phyloP scores from a whole-genome alignment of 2,797 vertebrate genomes.

The Sphenopsis melanotis region DNA sequence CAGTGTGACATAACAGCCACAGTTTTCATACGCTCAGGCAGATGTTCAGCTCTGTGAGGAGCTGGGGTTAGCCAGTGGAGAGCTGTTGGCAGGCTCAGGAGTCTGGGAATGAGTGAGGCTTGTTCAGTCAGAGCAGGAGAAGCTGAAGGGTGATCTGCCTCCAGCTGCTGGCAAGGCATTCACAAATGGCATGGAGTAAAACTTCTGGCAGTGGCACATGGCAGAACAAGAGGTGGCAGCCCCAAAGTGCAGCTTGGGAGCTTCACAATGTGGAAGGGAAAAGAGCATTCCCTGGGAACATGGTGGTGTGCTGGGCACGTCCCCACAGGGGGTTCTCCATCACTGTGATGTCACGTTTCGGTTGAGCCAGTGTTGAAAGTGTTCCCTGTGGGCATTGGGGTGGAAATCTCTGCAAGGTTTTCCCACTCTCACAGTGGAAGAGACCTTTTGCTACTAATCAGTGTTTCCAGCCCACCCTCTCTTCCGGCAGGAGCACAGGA shows the following conservation, averaged over 20 bases:
- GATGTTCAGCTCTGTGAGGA: not conserved
- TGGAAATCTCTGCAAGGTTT: not conserved
- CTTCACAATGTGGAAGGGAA: not conserved
- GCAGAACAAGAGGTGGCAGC: not conserved
- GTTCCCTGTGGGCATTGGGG: not conserved
- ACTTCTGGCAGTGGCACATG: not conserved
- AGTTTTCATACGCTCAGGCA: not conserved
- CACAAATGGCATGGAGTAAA: not conserved
- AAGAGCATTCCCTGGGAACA: not conserved
- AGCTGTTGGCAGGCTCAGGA: not conserved
- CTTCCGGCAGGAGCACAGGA: not conserved
- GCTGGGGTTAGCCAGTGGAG: not conserved
- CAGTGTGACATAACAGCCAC: not conserved
- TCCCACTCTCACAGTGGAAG: not conserved
- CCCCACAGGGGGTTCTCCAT: not conserved
- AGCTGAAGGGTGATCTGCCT: not conserved
- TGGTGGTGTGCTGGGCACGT: not conserved
- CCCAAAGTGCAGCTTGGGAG: not conserved
- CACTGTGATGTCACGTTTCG: not conserved
- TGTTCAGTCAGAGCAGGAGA: not conserved
- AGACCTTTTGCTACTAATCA: not conserved
- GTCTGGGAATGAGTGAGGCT: fast-evolving
- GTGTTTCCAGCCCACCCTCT: not conserved
- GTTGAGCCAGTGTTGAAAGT: not conserved
- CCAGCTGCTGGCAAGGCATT: not conserved